Conservation (phyloP, 2,797 vertebrate genomes). For the Hemitrygon akajei region DNA sequence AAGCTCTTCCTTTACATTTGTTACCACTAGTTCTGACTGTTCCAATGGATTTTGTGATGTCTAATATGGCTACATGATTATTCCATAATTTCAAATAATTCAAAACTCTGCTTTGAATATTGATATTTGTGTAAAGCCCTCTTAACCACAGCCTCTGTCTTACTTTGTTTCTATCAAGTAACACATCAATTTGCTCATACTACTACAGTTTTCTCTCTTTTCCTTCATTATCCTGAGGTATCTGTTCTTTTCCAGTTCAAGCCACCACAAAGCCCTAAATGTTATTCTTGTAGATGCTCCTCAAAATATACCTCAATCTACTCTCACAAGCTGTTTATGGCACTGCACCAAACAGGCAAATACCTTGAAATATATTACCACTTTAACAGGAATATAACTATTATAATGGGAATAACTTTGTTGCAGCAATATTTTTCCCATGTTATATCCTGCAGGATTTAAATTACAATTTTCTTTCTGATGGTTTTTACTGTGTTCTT, state of each 20-base stretch:
- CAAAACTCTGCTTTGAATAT: too few species aligned
- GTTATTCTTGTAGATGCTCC: neutral
- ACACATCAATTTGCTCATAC: neutral
- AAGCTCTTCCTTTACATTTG: too few species aligned
- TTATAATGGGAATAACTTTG: too few species aligned
- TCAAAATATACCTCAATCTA: neutral
- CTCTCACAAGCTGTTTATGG: neutral
- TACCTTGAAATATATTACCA: neutral
- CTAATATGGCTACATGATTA: too few species aligned
- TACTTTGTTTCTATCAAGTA: neutral
- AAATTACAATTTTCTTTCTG: neutral
- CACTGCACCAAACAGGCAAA: neutral
- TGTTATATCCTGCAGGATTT: too few species aligned
- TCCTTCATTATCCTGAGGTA: neutral
- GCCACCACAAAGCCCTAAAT: too few species aligned
- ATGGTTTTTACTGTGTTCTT: neutral
- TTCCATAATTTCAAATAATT: too few species aligned
- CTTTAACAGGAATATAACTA: neutral
- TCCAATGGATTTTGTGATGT: neutral
- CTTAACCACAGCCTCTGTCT: neutral
- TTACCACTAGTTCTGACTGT: neutral
- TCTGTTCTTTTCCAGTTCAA: neutral
- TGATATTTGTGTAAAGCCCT: neutral
- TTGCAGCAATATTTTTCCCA: too few species aligned
- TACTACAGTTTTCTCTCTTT: neutral